Evolutionary conservation across 2,113 vertebrate genomes (phyloP), one percentile per base, ranked within the genome.

Genomic region (Sphyrna mokarran): DNA sequence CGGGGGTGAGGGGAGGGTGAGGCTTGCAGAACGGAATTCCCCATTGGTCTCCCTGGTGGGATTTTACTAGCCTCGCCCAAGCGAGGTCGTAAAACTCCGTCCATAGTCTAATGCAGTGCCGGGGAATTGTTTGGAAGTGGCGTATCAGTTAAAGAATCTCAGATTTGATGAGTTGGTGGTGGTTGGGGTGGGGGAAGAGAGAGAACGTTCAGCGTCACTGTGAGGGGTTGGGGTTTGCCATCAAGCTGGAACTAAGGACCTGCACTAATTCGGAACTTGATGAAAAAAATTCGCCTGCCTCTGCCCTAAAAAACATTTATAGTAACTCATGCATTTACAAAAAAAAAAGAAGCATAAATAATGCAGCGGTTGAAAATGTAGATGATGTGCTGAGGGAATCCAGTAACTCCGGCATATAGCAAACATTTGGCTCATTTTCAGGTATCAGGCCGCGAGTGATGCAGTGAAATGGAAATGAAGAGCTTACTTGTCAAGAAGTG

Each of bases 241-340:
- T 16, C 69, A 95, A 48, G 40, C 1, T 37, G 33, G 91, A 29
- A 8, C 37, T 23, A 23, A 43, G 58, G 91, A 95, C 66, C 13
- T 33, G 69, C 68, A 76, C 40, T 69, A 95, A 48, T 54, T 33
- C 26, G 37, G 68, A 68, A 54, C 22, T 16, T 23, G 33, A 95
- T 95, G 43, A 48, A 95, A 95, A 95, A 95, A 54, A 95, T 95
- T 95, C 69, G 72, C 94, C 94, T 76, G 94, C 14, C 94, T 8
- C 40, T 95, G 94, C 23, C 94, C 94, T 95, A 76, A 95, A 95
- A 95, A 95, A 95, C 69, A 95, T 95, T 95, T 95, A 95, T 95
- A 95, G 94, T 72, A 72, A 95, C 94, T 48, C 40, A 48, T 29
- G 68, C 68, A 95, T 72, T 95, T 72, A 72, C 23, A 48, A 95